These are phyloP conservation scores for Peromyscus eremicus DNA, from an alignment of 2,797 vertebrate genomes.

Conservation along the genomic window DNA sequence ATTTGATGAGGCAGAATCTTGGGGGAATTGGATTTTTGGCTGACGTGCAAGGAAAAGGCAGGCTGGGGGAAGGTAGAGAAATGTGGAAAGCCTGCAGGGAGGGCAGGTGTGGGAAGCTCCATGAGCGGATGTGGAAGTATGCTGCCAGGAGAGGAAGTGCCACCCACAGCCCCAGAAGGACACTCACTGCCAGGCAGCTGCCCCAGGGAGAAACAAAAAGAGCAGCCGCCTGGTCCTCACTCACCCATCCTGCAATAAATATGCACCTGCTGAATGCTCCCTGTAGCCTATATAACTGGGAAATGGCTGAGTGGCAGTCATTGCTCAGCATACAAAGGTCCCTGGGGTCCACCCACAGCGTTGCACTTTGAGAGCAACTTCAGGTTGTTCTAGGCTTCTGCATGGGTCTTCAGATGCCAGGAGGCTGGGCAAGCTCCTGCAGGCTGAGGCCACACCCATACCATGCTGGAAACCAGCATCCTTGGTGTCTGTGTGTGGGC, in stretches of 20 bases:
- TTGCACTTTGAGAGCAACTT: not conserved
- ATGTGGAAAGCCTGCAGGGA: not conserved
- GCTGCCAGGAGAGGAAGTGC: accelerated
- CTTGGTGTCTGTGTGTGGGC: not conserved
- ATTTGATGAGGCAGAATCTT: slow-evolving; percentile 80
- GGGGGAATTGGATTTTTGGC: slow-evolving; percentile 77
- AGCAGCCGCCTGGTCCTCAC: not conserved
- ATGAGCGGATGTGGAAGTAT: not conserved
- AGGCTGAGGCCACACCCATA: not conserved
- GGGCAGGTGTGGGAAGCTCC: not conserved
- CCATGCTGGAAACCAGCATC: not conserved
- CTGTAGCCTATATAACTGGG: not conserved
- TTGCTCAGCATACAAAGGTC: not conserved
- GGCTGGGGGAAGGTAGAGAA: slow-evolving; percentile 40
- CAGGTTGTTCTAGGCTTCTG: not conserved
- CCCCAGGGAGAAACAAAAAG: not conserved
- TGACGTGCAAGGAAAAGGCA: slow-evolving; percentile 56
- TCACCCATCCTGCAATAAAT: not conserved
- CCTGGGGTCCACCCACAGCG: not conserved
- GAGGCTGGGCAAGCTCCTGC: not conserved
- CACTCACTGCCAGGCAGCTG: not conserved
- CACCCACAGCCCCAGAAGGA: not conserved
- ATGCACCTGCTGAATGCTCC: not conserved
- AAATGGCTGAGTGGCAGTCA: not conserved
- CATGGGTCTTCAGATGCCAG: not conserved